phyloP scores from a whole-genome alignment of 2,888 invertebrate species.

The Chirona hameri region DNA sequence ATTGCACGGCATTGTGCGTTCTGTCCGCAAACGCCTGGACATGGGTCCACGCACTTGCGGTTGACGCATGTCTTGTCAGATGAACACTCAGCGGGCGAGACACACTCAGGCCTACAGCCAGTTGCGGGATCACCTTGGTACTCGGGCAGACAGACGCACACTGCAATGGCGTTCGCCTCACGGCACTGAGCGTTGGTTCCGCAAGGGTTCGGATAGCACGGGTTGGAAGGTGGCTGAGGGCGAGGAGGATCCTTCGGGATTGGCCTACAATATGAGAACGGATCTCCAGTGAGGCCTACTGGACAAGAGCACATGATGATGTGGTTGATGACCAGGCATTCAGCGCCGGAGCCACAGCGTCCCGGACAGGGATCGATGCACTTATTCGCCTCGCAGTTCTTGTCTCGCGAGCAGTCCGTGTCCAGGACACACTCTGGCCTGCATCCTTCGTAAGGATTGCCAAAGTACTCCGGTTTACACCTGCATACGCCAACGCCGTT shows the following conservation, averaged over 20 bases:
- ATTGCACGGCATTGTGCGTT: slow-evolving; percentile 43
- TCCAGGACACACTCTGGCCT: slow-evolving; percentile 71
- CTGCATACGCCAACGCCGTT: slow-evolving; percentile 79
- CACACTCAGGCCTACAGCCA: slow-evolving; percentile 79
- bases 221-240: slow-evolving; percentile 45
- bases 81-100: slow-evolving; percentile 68
- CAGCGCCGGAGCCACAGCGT: slow-evolving; percentile 70
- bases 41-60: too few relatives aligned
- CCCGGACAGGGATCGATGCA: slow-evolving; percentile 57
- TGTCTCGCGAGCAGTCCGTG: slow-evolving; percentile 73
- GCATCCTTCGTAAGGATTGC: slow-evolving; percentile 66
- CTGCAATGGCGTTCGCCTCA: slow-evolving; percentile 49
- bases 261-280: slow-evolving; percentile 48
- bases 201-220: slow-evolving; percentile 82
- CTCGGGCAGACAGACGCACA: slow-evolving; percentile 67
- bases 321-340: slow-evolving; percentile 70
- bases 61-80: slow-evolving; percentile 68
- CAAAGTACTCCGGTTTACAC: slow-evolving; percentile 59
- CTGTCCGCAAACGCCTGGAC: slow-evolving; percentile 51
- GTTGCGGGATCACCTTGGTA: slow-evolving; percentile 73
- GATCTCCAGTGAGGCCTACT: slow-evolving; percentile 65
- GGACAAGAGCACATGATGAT: slow-evolving; percentile 72
- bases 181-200: slow-evolving; percentile 74
- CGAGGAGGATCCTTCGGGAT: slow-evolving; percentile 45
- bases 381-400: slow-evolving; percentile 64